These are phyloP conservation scores for Euspilapteryx auroguttella DNA, from an alignment of 2,888 invertebrate genomes.

Conservation along the genomic window DNA sequence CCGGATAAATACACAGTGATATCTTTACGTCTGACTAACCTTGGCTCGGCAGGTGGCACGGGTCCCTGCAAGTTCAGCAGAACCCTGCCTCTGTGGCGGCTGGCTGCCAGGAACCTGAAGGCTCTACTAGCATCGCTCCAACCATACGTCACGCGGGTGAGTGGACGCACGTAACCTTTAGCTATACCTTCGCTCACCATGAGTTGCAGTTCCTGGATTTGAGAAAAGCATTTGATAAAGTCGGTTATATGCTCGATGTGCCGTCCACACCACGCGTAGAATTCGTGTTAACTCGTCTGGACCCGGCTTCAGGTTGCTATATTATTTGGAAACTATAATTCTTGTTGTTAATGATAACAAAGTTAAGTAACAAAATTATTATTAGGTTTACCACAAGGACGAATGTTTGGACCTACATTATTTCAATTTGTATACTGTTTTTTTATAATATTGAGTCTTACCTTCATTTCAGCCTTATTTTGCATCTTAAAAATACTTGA, in stretches of 20 bases:
- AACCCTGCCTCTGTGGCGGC: slow-evolving; percentile 2
- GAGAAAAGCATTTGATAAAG: too few relatives aligned
- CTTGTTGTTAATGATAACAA: too few relatives aligned
- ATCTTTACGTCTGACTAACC: background rate
- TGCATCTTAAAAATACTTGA: slow-evolving; percentile 13
- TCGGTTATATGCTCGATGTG: too few relatives aligned
- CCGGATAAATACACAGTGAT: background rate
- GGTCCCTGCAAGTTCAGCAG: slow-evolving; percentile 1
- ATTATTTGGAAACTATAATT: too few relatives aligned
- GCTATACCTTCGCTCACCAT: slow-evolving; percentile 4
- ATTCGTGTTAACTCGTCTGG: too few relatives aligned
- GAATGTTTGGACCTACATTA: too few relatives aligned
- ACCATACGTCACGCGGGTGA: slow-evolving; percentile 1
- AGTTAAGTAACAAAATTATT: too few relatives aligned
- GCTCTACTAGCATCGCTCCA: slow-evolving; percentile 1
- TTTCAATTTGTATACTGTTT: too few relatives aligned
- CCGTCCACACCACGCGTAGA: too few relatives aligned
- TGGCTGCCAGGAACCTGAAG: background rate
- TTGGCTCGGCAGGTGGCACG: background rate
- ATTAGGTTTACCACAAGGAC: too few relatives aligned
- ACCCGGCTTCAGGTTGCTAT: too few relatives aligned
- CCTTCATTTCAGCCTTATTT: slow-evolving; percentile 12
- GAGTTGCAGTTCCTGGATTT: slow-evolving; percentile 1
- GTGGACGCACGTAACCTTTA: slow-evolving; percentile 2
- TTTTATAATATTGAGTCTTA: too few relatives aligned